Base-by-base conservation (phyloP, 2,797 vertebrate genomes). In the Liasis olivaceus region DNA sequence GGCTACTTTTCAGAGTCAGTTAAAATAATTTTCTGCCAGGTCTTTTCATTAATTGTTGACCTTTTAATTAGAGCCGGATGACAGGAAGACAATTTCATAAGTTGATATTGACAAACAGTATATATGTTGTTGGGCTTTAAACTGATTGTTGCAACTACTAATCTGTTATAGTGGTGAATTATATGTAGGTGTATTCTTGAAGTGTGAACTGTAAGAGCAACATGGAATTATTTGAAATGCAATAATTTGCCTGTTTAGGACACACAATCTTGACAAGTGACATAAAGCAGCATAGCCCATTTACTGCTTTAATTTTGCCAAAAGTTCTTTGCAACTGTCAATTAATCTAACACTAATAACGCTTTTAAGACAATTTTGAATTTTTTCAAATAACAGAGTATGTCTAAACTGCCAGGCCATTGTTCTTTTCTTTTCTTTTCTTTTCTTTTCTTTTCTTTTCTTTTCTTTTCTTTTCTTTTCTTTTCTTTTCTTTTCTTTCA, bases 371-470 rank as follows among this genome's bases (percentile, higher is more conserved):
- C 4, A 62, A 56, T 3, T 72, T 59, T 85, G 6, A 31, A 72
- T 26, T 20, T 66, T 36, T n/a, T 13, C 28, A 54, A 85, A 59
- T 94, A 94, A 92, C 26, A 59, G 59, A 89, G 2, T 59, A 47
- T 89, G 60, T n/a, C 47, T 94, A n/a, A 77, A 17, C 64, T 1
- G 84, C 66, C 3, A 92, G 31, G 87, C 63, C n/a, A 64, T 47
- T 89, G 0, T 66, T 89, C 36, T 66, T 92, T 93, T 89, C 2
- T 87, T 94, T 94, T 92, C 2, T 64, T 84, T 14, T 36, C 31
- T 36, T 36, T 66, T 89, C 36, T 66, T 92, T 66, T 89, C 36
- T 66, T 92, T 36, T 36, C 36, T 87, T 94, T 94, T 92, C 2
- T 64, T 84, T 14, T 36, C 31, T 36, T 36, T 66, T 89, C 36